These are phyloP conservation scores for Caenorhabditis sp. DNA, from an alignment of 2,888 invertebrate species.

Conservation along the genomic window DNA sequence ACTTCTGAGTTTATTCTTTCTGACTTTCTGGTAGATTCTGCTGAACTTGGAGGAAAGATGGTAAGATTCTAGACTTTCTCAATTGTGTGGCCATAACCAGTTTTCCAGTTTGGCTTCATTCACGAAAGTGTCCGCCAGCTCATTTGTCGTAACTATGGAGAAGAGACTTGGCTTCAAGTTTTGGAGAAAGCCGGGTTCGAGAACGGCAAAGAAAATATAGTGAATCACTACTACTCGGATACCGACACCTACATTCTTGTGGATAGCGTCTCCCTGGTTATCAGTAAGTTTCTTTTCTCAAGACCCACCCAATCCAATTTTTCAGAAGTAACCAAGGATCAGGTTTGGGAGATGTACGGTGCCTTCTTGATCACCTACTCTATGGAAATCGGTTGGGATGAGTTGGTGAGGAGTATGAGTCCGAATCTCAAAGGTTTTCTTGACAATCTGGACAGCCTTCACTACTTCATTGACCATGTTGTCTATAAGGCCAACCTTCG, in stretches of 20 bases:
- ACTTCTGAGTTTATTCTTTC: neutral
- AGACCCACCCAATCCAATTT: neutral
- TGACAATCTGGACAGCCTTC: slow-evolving; percentile 95
- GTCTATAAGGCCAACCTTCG: slow-evolving; percentile 78
- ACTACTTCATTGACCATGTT: slow-evolving; percentile 84
- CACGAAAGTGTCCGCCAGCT: slow-evolving; percentile 80
- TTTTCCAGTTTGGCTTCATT: slow-evolving; percentile 81
- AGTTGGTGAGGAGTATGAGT: slow-evolving; percentile 77
- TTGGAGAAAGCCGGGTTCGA: slow-evolving; percentile 77
- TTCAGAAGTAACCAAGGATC: slow-evolving; percentile 75
- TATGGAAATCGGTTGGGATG: slow-evolving; percentile 81
- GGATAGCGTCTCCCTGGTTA: slow-evolving; percentile 71
- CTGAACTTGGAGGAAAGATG: neutral
- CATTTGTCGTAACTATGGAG: slow-evolving; percentile 77
- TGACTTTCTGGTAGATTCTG: neutral
- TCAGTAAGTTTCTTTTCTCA: slow-evolving; percentile 28
- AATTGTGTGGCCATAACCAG: too few species aligned
- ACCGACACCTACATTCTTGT: slow-evolving; percentile 76
- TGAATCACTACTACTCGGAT: slow-evolving; percentile 79
- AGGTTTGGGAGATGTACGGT: slow-evolving; percentile 81
- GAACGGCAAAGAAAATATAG: slow-evolving; percentile 78
- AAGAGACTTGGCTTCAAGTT: slow-evolving; percentile 76
- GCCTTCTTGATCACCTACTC: slow-evolving; percentile 78
- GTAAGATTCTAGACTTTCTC: neutral
- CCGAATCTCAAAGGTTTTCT: slow-evolving; percentile 88